A percentile compares a stretch with the other conserved stretches of the same genome.
These are phyloP conservation scores for Ormia ochracea DNA, from an alignment of 2,888 invertebrate species.

Conservation along the genomic window DNA sequence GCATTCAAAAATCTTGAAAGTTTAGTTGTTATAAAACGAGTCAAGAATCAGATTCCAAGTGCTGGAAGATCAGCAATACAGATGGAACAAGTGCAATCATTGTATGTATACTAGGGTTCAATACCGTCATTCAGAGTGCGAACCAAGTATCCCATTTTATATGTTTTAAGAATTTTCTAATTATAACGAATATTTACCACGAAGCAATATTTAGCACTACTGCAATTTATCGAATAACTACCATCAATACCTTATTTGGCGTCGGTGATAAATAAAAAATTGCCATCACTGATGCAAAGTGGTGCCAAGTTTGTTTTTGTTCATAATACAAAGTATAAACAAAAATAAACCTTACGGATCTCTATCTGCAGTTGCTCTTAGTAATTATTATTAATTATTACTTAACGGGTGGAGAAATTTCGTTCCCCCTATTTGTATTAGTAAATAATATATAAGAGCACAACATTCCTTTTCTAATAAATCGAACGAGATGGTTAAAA, in stretches of 20 bases:
- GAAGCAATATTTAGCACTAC: too few species aligned
- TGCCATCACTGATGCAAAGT: neutral
- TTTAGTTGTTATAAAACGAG: too few species aligned
- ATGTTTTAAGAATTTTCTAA: too few species aligned
- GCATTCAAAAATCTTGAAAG: too few species aligned
- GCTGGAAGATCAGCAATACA: too few species aligned
- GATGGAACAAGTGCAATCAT: too few species aligned
- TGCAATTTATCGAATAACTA: neutral
- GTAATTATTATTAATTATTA: constrained; percentile 23
- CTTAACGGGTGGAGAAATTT: neutral
- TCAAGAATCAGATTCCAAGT: too few species aligned
- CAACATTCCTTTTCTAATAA: constrained; percentile 44
- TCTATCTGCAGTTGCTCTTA: neutral
- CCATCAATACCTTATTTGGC: neutral
- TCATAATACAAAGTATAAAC: constrained; percentile 3
- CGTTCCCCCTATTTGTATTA: constrained; percentile 2
- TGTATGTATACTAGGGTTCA: too few species aligned
- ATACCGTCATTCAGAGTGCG: too few species aligned
- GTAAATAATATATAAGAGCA: neutral
- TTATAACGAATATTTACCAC: too few species aligned
- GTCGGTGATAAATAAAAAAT: neutral
- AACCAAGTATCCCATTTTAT: too few species aligned
- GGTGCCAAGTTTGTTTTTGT: neutral
- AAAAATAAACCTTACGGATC: constrained; percentile 2
- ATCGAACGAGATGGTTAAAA: constrained; percentile 71